These are phyloP conservation scores for Augochlorella aurata DNA, from an alignment of 2,888 invertebrate species.

Conservation along the genomic window DNA sequence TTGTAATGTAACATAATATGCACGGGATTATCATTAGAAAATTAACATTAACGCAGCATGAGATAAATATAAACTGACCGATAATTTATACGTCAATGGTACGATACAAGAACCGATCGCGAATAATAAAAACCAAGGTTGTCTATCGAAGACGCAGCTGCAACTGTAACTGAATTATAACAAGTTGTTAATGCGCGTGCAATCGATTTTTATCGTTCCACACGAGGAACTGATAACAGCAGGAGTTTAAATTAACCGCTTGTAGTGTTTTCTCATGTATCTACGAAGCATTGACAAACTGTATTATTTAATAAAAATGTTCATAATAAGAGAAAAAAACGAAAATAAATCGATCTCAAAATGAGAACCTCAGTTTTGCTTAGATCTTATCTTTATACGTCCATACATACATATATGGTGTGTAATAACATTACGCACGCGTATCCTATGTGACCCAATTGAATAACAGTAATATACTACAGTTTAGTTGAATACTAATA, in stretches of 20 bases:
- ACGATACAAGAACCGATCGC: constrained; percentile 4
- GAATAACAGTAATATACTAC: too few relatives aligned
- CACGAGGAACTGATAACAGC: constrained; percentile 21
- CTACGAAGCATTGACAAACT: too few relatives aligned
- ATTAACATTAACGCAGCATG: neutral
- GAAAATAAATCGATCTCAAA: too few relatives aligned
- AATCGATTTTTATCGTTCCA: constrained; percentile 30
- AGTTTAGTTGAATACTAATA: too few relatives aligned
- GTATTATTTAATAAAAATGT: too few relatives aligned
- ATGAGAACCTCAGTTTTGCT: too few relatives aligned
- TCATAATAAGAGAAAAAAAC: too few relatives aligned
- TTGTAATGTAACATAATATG: neutral
- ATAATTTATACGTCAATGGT: constrained; percentile 40
- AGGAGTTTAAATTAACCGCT: constrained; percentile 33
- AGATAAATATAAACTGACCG: constrained; percentile 41
- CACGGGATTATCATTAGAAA: neutral
- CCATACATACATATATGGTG: too few relatives aligned
- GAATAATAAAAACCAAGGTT: constrained; percentile 27
- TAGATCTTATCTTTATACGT: too few relatives aligned
- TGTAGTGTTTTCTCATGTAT: neutral
- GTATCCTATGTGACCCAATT: too few relatives aligned
- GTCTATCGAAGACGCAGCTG: constrained; percentile 4
- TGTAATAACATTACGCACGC: too few relatives aligned
- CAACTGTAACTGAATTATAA: neutral
- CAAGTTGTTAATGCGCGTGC: constrained; percentile 41